Evolutionary conservation across 1,140 invertebrate species (phyloP).

Genomic region (Sarcophaga bullata): DNA sequence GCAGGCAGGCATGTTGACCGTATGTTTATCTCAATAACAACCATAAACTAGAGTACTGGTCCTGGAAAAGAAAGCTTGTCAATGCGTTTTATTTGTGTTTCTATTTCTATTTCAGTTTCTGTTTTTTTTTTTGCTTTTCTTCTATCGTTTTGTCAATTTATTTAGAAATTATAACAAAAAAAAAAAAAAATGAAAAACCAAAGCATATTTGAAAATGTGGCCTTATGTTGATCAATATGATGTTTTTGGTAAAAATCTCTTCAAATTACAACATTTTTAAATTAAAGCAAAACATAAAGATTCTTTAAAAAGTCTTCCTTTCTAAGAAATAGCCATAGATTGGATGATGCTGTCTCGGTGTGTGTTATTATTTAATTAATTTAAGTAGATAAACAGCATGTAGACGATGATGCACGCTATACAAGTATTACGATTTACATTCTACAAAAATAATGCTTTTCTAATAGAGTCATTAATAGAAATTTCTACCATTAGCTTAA

Average conservation of each 20-base stretch:
- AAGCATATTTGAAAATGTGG: not conserved
- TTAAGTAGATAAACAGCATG: not conserved
- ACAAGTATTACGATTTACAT: not conserved
- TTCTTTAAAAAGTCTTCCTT: not conserved
- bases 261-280: not conserved
- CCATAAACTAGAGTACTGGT: too few species aligned
- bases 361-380: slow-evolving; percentile 1
- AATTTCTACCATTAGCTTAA: not conserved
- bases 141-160: not conserved
- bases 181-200: too few species aligned
- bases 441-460: not conserved
- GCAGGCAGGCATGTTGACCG: too few species aligned
- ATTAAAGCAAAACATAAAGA: too few species aligned
- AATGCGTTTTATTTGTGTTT: not conserved
- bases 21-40: too few species aligned
- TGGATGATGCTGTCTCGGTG: not conserved
- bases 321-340: not conserved
- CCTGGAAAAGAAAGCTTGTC: too few species aligned
- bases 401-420: not conserved
- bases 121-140: not conserved
- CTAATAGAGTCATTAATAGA: slow-evolving; percentile 6
- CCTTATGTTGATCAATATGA: not conserved
- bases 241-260: not conserved
- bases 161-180: not conserved
- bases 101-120: not conserved